Evolutionary conservation across 2,888 invertebrate genomes (phyloP).

Genomic region (Metalampra italica): DNA sequence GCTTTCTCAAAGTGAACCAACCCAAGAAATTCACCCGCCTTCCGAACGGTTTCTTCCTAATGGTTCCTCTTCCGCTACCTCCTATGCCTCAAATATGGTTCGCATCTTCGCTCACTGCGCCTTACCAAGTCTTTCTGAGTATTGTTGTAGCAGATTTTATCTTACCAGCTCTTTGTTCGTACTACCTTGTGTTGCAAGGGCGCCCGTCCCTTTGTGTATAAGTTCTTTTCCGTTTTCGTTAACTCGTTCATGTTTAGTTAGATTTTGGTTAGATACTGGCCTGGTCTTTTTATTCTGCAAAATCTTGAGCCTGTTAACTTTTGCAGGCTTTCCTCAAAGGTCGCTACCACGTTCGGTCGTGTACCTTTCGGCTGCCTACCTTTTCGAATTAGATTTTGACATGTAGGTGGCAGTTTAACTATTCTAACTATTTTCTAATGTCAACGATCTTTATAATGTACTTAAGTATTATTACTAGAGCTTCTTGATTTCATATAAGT

Average conservation of each 20-base stretch:
- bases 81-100: neutral
- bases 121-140: neutral
- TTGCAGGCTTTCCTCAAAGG: no score
- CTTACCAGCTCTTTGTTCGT: slow-evolving; percentile 2
- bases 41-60: no score
- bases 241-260: neutral
- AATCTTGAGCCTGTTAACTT: no score
- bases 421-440: no score
- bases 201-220: slow-evolving; percentile 1
- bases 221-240: neutral
- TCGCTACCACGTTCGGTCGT: no score
- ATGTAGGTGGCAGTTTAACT: no score
- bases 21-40: neutral
- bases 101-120: neutral
- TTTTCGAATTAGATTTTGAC: no score
- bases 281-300: neutral
- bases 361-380: no score
- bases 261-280: neutral
- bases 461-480: no score
- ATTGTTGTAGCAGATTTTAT: slow-evolving; percentile 2
- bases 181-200: slow-evolving; percentile 3
- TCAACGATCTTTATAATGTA: no score
- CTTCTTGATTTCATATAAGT: no score
- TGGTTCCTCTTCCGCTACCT: neutral
- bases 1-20: no score